Evolutionary conservation across 2,888 invertebrate species (phyloP), one percentile per base, ranked within the genome.

Genomic region (Philereme transversata): DNA sequence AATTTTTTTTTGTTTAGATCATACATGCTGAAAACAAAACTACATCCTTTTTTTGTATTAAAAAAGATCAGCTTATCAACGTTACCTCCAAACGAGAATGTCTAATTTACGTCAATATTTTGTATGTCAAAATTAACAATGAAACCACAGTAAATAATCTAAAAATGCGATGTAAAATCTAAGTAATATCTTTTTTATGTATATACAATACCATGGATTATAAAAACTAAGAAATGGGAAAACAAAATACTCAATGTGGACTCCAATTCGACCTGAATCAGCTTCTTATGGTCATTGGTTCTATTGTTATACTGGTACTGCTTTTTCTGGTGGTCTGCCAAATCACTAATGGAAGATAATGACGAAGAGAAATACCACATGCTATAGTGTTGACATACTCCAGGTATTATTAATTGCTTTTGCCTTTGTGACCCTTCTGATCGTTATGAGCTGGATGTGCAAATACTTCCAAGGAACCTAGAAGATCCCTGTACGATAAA

Each of bases 361-460:
- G 78, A 75, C 59, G 43, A 71, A 60, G n/a, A 65, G 55, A 36
- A 57, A 33, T 0, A 43, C 36, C 0, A 11, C 57, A 0, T 81
- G 77, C 55, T 84, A 81, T 22, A 81, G 58, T 35, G 53, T 88
- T 0, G 87, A 88, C 41, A 22, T 86, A 0, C 48, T 86, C 0
- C 86, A 87, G 75, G 46, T 88, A 0, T 11, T 87, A 0, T 54
- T 87, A 0, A 82, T 87, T 0, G 82, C 86, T 0, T 81, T 88
- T 8, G 85, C 87, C 0, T 88, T 88, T 40, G 82, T 87, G 0
- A 82, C 83, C 0, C 57, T 89, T 0, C 74, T 88, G 0, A 69
- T 88, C 3, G 77, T 87, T 0, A 79, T 88, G 77, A 88, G 79
- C 36, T 89, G 86, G 84, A 84, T 89, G 83, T 88, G 86, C 70